phyloP scores from a whole-genome alignment of 2,888 invertebrate genomes.

The Drosophila mulleri region DNA sequence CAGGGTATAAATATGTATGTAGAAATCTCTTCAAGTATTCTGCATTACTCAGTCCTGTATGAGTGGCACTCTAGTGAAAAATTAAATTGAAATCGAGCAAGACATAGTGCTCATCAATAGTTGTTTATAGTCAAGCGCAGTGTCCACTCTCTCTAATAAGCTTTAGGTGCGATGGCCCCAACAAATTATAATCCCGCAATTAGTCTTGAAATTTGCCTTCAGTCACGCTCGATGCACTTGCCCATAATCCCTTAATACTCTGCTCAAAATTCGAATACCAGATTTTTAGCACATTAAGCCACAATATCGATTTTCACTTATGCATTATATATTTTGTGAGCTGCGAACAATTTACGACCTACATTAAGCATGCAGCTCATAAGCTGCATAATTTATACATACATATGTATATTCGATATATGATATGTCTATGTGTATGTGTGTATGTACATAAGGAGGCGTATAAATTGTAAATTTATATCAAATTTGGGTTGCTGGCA shows the following conservation, averaged over 20 bases:
- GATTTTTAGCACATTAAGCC: constrained; percentile 43
- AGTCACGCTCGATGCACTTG: constrained; percentile 35
- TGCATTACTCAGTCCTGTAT: too few relatives aligned
- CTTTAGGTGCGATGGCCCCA: background rate
- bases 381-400: constrained; percentile 69
- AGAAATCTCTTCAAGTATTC: too few relatives aligned
- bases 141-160: background rate
- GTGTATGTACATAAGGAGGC: background rate
- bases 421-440: background rate
- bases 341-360: constrained; percentile 66
- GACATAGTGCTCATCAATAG: background rate
- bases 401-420: constrained; percentile 27
- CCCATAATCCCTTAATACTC: constrained; percentile 39
- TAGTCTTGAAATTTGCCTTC: constrained; percentile 34
- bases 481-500: constrained; percentile 17
- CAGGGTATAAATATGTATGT: too few relatives aligned
- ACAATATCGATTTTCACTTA: constrained; percentile 46
- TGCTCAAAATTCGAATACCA: constrained; percentile 10
- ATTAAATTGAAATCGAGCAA: too few relatives aligned
- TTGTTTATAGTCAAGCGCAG: background rate
- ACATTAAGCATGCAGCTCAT: constrained; percentile 73
- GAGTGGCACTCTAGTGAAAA: too few relatives aligned
- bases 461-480: constrained; percentile 25
- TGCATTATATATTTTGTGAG: constrained; percentile 31
- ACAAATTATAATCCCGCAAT: constrained; percentile 37